Evolutionary conservation across 1,140 invertebrate species (phyloP), one percentile per base, ranked within the genome.

Genomic region (Macrotrachela quadricornifera): DNA sequence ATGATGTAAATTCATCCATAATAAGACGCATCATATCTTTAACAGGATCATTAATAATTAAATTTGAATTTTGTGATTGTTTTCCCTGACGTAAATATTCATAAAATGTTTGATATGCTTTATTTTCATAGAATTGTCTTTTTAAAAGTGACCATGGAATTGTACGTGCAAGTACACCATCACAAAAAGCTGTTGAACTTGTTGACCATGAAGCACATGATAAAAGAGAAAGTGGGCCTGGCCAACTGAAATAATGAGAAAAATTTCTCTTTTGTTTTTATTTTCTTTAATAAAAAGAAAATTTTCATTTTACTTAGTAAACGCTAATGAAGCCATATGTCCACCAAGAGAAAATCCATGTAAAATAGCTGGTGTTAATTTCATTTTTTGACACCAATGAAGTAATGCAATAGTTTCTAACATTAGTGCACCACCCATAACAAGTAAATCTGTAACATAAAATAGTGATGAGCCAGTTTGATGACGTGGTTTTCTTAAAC

Each of bases 291-390:
- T 15, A 17, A 17, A 17, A 30, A 15, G 3, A 14, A 18, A 18
- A 14, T 30, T 30, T 30, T 30, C 21, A 14, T 18, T 9, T 43
- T 43, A n/a, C 42, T 11, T 48, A 15, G 55, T 49, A 30, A 38
- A 36, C 76, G 80, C 76, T 66, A 54, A 15, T 4, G 53, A 48
- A 9, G 53, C 53, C 53, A 92, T 86, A 78, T 95, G 87, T 46
- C 91, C 92, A 54, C 92, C 92, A 90, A 99, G 94, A n/a, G 91
- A 96, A 47, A 96, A 77, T n/a, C 91, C 91, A 17, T 85, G 87
- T 18, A 54, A 9, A 10, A 95, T 74, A 8, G 95, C 72, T 0
- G 91, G 90, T 12, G 85, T 85, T 64, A 81, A 83, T 6, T 74
- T 74, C 63, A 83, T 76, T 49, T 77, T 73, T 68, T 88, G 82